Evolutionary conservation across 2,797 vertebrate genomes (phyloP), one percentile per base, ranked within the genome.

Genomic region (Chelmon rostratus): DNA sequence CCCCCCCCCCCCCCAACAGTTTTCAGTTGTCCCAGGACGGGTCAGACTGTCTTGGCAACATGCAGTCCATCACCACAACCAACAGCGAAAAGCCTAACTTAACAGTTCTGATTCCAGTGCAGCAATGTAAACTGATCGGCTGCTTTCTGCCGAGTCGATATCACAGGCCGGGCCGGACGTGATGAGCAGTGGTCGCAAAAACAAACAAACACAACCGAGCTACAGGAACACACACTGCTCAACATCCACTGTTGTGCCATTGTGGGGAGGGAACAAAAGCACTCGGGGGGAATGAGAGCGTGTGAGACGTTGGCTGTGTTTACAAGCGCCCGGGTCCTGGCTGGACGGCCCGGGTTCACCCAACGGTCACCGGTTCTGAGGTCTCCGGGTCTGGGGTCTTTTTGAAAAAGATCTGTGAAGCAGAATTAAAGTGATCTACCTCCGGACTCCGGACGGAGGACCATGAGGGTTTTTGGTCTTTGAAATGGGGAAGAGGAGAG

Each of bases 381-480:
- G 94, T 95, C 94, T 93, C 79, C 59, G 83, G 93, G 93, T 94
- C 93, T 95, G 73, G 70, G 89, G 91, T 91, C 88, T 93, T 95
- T 95, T 95, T 95, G 90, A 95, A 95, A 95, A 94, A 95, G 93
- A 94, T 93, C 93, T 35, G 81, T 96, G 94, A 96, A 95, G 95
- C 95, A 96, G 95, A 96, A 96, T 96, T 96, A 96, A 96, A 95
- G 90, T 94, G 94, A 96, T 95, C 95, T 95, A 95, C 94, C 95
- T 95, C 92, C 87, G 88, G 93, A 93, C 78, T 75, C 57, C 50
- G 86, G 88, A 86, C 87, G 73, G 90, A 87, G 78, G 80, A 90
- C 86, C 76, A 70, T 73, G 68, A 87, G 91, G 77, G 85, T 72
- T 89, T 88, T 72, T 66, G 78, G 80, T 79, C 73, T 91, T 81